Evolutionary conservation across 2,888 invertebrate species (phyloP), one percentile per base, ranked within the genome.

Genomic region (Limnephilus auricula): DNA sequence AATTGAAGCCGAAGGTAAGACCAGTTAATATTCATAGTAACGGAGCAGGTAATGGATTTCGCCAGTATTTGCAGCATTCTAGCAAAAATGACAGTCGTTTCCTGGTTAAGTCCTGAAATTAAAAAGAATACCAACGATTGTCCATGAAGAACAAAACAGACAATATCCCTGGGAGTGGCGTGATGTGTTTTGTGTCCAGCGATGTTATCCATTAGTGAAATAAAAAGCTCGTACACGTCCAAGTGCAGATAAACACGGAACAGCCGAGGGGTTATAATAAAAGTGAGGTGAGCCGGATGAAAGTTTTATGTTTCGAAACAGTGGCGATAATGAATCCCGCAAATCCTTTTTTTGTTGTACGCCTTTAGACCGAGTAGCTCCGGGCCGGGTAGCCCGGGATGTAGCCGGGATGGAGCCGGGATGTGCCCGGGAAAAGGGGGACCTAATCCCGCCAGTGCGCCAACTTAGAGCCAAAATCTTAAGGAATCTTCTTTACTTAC

Each of bases 291-390:
- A 86, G 86, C 86, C n/a, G 86, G 50, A 45, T 86, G 50, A 89
- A 89, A 80, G 79, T 89, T 89, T 80, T 37, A 37, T n/a, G 79
- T 79, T 89, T 79, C 89, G 25, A 79, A 89, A 89, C 89, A 89
- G 80, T 80, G 79, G 89, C 89, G 89, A 89, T 89, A 89, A 89
- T 89, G 89, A 89, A 89, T 89, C 50, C 82, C 89, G 89, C 89
- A 89, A 89, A 89, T 89, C 89, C 89, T 80, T 89, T 89, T 37
- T 89, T 89, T 89, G 89, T 45, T 80, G 89, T 40, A n/a, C 45
- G 2, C 78, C 34, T 78, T 31, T 37, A 65, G 32, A 32, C 37
- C 65, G 65, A 25, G 65, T 25, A 50, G 65, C 25, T 65, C 40
- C 25, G 34, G 34, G 32, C 80, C 65, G 80, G 13, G 80, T n/a